Evolutionary conservation across 2,888 invertebrate species (phyloP), one percentile per base, ranked within the genome.

Genomic region (Parnassius apollo): DNA sequence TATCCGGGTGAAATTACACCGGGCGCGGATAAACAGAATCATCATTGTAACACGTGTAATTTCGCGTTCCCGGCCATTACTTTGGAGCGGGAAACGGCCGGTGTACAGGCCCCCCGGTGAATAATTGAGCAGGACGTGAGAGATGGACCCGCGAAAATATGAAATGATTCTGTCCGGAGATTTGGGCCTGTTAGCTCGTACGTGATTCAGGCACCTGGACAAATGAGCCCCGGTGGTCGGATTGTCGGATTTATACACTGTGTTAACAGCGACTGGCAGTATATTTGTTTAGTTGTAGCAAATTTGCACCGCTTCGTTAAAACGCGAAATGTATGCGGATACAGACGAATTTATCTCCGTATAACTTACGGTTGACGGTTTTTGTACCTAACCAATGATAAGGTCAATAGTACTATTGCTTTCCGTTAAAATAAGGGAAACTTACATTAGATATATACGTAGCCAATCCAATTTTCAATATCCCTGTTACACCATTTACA

Each of bases 31-130:
- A 85, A 88, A 86, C 87, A 83, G 78, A 76, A 85, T 83, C 81
- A 86, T 86, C 85, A 88, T 88, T 84, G 88, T 88, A 81, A 85
- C 86, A 87, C 85, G 86, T 86, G 89, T 88, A 87, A 87, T 86
- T 84, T 84, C 81, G 76, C 81, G 78, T 84, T 83, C 84, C 84
- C 85, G 49, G 81, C 80, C 88, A 85, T 90, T 88, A 88, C 87
- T 86, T 80, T 77, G 78, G 13, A 77, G 79, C 80, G 82, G 82
- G 76, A 74, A 76, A 66, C 66, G 58, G 65, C 67, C 73, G 66
- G 68, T 49, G 49, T 70, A 72, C 70, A 66, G 66, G 73, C 35
- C 61, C 68, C 75, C 78, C 73, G 74, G 81, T 89, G 86, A 89
- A 88, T 89, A 88, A 89, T 88, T 87, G 84, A 87, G 83, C 79